These are phyloP conservation scores for Cinara cedri DNA, from an alignment of 2,888 invertebrate species.

Conservation along the genomic window DNA sequence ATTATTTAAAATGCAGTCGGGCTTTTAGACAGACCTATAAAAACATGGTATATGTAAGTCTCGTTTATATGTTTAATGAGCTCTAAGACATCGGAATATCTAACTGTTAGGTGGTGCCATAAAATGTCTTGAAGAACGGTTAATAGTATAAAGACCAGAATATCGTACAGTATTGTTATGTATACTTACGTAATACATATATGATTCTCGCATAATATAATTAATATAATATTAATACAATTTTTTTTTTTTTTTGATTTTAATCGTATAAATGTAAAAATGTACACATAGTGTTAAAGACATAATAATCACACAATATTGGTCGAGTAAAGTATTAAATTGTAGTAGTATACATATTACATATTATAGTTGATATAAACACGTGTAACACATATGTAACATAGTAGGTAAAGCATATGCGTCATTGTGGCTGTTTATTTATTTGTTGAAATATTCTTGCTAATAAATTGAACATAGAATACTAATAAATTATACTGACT, in stretches of 20 bases:
- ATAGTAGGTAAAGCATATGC: conserved; percentile 1
- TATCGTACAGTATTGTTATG: background rate
- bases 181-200: too few relatives aligned
- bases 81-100: conserved; percentile 28
- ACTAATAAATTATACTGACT: conserved; percentile 17
- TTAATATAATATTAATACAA: background rate
- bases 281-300: background rate
- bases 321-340: conserved; percentile 20
- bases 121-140: conserved; percentile 39
- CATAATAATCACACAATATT: conserved; percentile 39
- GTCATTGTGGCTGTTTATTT: conserved; percentile 24
- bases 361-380: conserved; percentile 13
- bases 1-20: conserved; percentile 14
- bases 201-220: background rate
- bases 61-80: conserved; percentile 45
- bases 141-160: background rate
- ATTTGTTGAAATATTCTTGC: conserved; percentile 21
- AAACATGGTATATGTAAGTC: conserved; percentile 6
- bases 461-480: conserved; percentile 9
- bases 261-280: background rate
- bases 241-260: conserved; percentile 18
- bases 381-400: conserved; percentile 43
- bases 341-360: conserved; percentile 24
- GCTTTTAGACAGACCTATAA: conserved; percentile 44
- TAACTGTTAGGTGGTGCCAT: conserved; percentile 9